Conservation (phyloP, 2,113 vertebrate species). For the Phasianus colchicus region DNA sequence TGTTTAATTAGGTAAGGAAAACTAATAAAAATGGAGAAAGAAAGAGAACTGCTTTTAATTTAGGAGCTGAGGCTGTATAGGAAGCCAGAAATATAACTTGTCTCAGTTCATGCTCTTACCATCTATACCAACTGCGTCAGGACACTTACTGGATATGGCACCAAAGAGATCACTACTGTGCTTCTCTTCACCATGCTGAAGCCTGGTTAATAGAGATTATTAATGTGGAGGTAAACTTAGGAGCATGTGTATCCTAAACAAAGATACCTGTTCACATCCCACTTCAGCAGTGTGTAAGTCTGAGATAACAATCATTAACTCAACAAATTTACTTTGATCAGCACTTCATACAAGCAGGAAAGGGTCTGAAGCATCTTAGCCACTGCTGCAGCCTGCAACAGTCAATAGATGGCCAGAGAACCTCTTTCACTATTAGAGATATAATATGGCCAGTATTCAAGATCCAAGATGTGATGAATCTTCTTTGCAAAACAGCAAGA, state of each 20-base stretch:
- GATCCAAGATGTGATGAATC: not conserved
- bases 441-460: not conserved
- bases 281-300: not conserved
- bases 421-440: not conserved
- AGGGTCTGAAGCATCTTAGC: not conserved
- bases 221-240: not conserved
- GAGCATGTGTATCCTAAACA: not conserved
- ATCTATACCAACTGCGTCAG: not conserved
- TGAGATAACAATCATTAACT: not conserved
- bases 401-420: not conserved
- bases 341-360: not conserved
- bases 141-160: accelerated
- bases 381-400: not conserved
- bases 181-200: not conserved
- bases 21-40: not conserved
- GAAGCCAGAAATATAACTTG: not conserved
- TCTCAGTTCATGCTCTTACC: not conserved
- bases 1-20: not conserved
- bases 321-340: not conserved
- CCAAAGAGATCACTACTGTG: not conserved
- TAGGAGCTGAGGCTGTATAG: not conserved
- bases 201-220: not conserved
- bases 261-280: not conserved
- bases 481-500: not conserved
- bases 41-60: not conserved